phyloP scores from a whole-genome alignment of 2,888 invertebrate species.

The Biston stratarius region DNA sequence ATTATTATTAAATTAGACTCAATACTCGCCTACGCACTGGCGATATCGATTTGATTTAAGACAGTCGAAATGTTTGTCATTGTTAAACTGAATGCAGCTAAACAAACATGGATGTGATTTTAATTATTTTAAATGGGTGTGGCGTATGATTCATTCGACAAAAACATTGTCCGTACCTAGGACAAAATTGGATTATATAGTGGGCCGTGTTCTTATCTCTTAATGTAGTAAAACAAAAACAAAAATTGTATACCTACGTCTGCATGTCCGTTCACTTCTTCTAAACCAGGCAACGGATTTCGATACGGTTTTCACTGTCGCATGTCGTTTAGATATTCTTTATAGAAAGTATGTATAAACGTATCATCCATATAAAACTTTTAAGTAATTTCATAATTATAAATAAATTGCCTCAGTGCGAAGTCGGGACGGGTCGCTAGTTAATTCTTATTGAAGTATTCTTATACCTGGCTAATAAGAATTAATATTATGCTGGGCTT shows the following conservation, averaged over 20 bases:
- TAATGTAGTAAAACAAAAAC: no score
- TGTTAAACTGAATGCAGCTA: conserved; percentile 35
- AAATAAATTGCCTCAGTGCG: no score
- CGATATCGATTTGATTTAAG: conserved; percentile 70
- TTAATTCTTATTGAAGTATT: background rate
- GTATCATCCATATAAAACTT: no score
- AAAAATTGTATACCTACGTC: no score
- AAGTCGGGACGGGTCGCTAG: background rate
- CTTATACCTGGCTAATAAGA: background rate
- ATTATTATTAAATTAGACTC: conserved; percentile 80
- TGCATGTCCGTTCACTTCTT: no score
- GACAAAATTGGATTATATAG: background rate
- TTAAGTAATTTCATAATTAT: no score
- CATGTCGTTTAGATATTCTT: no score
- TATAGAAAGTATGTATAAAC: no score
- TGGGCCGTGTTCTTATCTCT: background rate
- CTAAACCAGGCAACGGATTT: no score
- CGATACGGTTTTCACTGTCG: no score
- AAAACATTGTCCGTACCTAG: background rate
- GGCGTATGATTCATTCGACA: conserved; percentile 8
- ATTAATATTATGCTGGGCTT: background rate
- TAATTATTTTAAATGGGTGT: conserved; percentile 33
- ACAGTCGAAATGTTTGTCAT: conserved; percentile 55
- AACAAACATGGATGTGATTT: conserved; percentile 42
- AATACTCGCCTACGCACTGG: conserved; percentile 71